Conservation (phyloP, 2,113 vertebrate species). For the Podilymbus podiceps region DNA sequence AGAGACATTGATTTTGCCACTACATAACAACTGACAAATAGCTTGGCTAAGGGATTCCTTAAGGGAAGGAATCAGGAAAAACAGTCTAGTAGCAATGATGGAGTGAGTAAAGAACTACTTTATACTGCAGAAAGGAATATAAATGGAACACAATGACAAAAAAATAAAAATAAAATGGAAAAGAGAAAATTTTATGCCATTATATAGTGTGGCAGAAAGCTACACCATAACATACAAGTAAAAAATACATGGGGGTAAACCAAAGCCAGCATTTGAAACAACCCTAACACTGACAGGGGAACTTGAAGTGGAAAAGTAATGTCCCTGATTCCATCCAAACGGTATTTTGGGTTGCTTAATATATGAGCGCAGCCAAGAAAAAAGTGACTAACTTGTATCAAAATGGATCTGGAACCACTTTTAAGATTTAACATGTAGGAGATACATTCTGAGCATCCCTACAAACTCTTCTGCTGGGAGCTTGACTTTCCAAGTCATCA, state of each 20-base stretch:
- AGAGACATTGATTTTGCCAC: not conserved
- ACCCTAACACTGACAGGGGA: not conserved
- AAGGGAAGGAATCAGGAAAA: not conserved
- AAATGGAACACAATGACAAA: not conserved
- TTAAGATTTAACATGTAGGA: not conserved
- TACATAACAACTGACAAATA: not conserved
- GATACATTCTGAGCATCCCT: not conserved
- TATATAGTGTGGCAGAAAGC: not conserved
- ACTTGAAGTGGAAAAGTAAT: not conserved
- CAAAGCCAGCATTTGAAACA: not conserved
- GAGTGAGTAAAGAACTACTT: not conserved
- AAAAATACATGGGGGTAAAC: not conserved
- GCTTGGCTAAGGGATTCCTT: not conserved
- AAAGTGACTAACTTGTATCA: not conserved
- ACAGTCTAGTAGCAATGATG: not conserved
- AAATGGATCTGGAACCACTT: not conserved
- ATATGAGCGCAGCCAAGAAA: not conserved
- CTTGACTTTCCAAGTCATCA: not conserved
- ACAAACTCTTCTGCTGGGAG: not conserved
- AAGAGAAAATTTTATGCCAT: not conserved
- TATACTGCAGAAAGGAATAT: not conserved
- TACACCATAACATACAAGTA: not conserved
- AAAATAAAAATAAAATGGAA: not conserved
- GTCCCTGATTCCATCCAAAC: not conserved
- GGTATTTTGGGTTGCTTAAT: not conserved